Conservation (phyloP, 2,113 vertebrate genomes). For the Delphinus delphis region DNA sequence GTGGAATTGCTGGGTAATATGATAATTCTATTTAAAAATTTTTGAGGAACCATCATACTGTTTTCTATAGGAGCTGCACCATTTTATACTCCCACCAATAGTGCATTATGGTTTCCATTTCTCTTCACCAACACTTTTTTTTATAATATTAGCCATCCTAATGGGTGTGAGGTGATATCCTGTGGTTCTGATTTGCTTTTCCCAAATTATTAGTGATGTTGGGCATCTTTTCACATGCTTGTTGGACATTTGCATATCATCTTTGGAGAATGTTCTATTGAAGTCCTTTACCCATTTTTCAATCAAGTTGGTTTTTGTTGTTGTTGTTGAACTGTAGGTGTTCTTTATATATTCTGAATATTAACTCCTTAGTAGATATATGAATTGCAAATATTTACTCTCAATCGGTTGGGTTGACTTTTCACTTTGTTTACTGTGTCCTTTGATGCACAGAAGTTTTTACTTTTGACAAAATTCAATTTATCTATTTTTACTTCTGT, state of each 20-base stretch:
- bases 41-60: background rate
- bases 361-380: background rate
- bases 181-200: constrained; percentile 12
- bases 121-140: background rate
- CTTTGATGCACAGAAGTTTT: background rate
- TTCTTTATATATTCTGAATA: background rate
- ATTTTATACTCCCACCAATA: background rate
- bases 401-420: background rate
- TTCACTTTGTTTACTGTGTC: background rate
- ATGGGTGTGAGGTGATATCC: background rate
- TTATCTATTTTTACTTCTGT: background rate
- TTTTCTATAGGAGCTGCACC: background rate
- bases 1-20: background rate
- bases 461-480: background rate
- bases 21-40: constrained; percentile 19
- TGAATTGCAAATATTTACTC: background rate
- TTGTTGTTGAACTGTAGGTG: background rate
- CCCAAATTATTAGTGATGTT: background rate
- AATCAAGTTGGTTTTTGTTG: background rate
- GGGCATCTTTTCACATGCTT: background rate
- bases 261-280: background rate
- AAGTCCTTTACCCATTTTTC: background rate
- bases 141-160: background rate
- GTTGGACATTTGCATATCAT: background rate
- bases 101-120: background rate